Evolutionary conservation across 2,888 invertebrate genomes (phyloP).

Genomic region (Troilus luridus): DNA sequence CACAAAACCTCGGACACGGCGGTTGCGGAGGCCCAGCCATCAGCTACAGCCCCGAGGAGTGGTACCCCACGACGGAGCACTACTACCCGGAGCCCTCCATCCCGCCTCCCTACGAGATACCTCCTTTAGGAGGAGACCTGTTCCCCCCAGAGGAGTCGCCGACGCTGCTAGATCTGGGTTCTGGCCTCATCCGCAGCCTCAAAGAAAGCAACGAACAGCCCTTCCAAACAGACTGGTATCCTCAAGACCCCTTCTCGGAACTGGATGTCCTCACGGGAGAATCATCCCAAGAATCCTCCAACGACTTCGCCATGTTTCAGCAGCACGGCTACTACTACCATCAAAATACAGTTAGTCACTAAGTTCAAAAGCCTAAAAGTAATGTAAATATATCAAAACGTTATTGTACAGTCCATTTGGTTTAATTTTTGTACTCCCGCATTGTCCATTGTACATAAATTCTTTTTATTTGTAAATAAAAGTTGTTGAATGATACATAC

Average conservation of each 20-base stretch:
- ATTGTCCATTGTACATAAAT: background rate
- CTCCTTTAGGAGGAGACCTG: slow-evolving; percentile 48
- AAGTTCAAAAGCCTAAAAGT: background rate
- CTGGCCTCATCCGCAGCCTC: slow-evolving; percentile 72
- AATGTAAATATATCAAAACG: slow-evolving; percentile 18
- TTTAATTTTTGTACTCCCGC: slow-evolving; percentile 7
- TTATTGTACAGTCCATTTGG: slow-evolving; percentile 26
- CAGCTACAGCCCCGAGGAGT: slow-evolving; percentile 9
- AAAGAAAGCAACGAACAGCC: slow-evolving; percentile 29
- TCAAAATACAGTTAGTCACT: slow-evolving; percentile 44
- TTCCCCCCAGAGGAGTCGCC: slow-evolving; percentile 70
- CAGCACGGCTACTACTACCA: slow-evolving; percentile 51
- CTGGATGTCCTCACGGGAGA: slow-evolving; percentile 61
- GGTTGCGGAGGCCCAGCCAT: background rate
- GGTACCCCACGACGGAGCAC: slow-evolving; percentile 23
- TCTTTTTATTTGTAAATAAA: slow-evolving; percentile 5
- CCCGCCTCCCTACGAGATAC: slow-evolving; percentile 56
- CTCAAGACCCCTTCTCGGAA: slow-evolving; percentile 62
- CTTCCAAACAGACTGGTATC: slow-evolving; percentile 45
- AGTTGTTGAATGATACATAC: background rate
- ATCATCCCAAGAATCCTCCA: slow-evolving; percentile 59
- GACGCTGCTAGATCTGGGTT: slow-evolving; percentile 80
- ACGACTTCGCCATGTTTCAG: slow-evolving; percentile 48
- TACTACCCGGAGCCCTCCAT: slow-evolving; percentile 53
- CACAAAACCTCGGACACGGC: background rate